phyloP scores from a whole-genome alignment of 2,888 invertebrate species.

The Agonopterix heracliana region DNA sequence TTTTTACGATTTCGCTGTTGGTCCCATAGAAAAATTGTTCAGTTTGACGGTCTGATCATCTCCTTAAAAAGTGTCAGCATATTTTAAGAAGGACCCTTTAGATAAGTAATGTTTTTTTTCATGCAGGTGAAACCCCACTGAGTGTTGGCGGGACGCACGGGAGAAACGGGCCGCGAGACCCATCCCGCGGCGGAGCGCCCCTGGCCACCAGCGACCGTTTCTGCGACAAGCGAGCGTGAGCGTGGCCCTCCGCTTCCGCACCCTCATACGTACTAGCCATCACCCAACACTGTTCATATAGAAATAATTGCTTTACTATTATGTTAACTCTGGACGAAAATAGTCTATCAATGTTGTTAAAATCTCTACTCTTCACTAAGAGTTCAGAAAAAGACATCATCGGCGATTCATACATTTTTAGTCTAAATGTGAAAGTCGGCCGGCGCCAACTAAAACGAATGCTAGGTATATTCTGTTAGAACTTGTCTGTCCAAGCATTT shows the following conservation, averaged over 20 bases:
- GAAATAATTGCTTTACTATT: constrained; percentile 38
- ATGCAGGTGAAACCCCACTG: constrained; percentile 68
- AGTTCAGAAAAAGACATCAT: constrained; percentile 5
- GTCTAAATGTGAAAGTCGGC: no score
- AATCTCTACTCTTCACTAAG: not conserved
- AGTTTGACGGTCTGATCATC: no score
- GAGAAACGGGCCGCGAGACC: constrained; percentile 22
- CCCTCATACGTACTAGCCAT: constrained; percentile 35
- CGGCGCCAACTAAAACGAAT: no score
- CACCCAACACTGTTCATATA: constrained; percentile 26
- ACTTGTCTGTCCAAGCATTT: no score
- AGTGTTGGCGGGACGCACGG: constrained; percentile 44
- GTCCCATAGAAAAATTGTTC: no score
- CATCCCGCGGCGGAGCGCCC: constrained; percentile 26
- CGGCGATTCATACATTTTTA: no score
- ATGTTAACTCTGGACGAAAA: constrained; percentile 14
- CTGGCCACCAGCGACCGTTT: constrained; percentile 9
- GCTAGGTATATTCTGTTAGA: no score
- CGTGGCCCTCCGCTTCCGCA: constrained; percentile 22
- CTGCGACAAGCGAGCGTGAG: constrained; percentile 3
- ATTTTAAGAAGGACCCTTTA: no score
- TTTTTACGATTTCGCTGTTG: no score
- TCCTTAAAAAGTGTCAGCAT: no score
- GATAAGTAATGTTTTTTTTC: no score
- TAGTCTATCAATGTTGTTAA: not conserved